phyloP scores from a whole-genome alignment of 2,888 invertebrate genomes.

The Rhorus exstirpatorius region DNA sequence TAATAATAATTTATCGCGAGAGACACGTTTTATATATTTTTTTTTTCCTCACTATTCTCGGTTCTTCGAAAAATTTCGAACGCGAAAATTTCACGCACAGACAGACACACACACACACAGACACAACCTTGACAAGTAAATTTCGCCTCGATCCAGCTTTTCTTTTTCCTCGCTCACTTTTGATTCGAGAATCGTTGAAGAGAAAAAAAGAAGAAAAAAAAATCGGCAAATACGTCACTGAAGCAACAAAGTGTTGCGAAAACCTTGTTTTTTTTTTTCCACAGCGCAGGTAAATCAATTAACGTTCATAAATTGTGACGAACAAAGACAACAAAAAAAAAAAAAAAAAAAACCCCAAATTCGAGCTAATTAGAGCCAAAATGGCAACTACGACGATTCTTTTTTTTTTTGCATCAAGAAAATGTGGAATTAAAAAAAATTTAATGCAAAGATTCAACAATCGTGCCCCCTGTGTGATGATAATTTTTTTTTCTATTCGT shows the following conservation, averaged over 20 bases:
- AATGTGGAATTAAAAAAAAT: slow-evolving; percentile 58
- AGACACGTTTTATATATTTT: background rate
- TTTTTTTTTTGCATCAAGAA: slow-evolving; percentile 28
- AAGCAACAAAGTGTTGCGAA: slow-evolving; percentile 19
- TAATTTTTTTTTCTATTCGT: background rate
- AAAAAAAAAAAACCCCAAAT: slow-evolving; percentile 13
- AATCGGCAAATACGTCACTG: slow-evolving; percentile 31
- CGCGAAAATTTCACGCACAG: slow-evolving; percentile 31
- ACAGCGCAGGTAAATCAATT: no score
- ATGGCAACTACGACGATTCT: slow-evolving; percentile 54
- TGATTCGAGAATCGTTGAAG: background rate
- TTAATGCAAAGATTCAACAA: slow-evolving; percentile 50
- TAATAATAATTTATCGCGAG: slow-evolving; percentile 20
- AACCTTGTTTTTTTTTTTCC: no score
- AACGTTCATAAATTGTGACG: background rate
- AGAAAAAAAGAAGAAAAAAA: background rate
- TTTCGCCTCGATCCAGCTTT: background rate
- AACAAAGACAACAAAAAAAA: background rate
- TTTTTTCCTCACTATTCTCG: slow-evolving; percentile 20
- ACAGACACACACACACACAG: background rate
- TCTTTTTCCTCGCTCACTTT: slow-evolving; percentile 2
- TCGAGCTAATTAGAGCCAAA: slow-evolving; percentile 47
- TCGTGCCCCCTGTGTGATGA: slow-evolving; percentile 4
- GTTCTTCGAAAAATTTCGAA: slow-evolving; percentile 56
- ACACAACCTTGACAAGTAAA: slow-evolving; percentile 62